Evolutionary conservation across 1,140 invertebrate species (phyloP).

Genomic region (Campoletis sonorensis): DNA sequence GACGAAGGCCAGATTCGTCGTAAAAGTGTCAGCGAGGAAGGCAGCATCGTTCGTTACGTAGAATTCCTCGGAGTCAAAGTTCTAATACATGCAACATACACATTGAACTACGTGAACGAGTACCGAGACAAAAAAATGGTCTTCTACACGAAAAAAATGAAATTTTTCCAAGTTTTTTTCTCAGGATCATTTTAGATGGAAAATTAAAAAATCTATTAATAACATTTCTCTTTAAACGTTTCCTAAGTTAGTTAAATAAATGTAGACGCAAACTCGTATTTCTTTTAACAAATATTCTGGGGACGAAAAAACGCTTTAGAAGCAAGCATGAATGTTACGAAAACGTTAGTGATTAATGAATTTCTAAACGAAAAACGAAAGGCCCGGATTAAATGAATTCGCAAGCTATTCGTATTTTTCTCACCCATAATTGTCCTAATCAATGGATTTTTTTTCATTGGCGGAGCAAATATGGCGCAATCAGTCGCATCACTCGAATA

Average conservation of each 20-base stretch:
- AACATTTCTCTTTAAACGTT: too few relatives aligned
- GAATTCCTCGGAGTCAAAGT: slow-evolving; percentile 95
- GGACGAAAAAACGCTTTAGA: slow-evolving; percentile 52
- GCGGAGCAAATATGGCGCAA: too few relatives aligned
- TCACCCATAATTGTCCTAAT: too few relatives aligned
- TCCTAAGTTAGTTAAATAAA: too few relatives aligned
- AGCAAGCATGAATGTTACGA: slow-evolving; percentile 59
- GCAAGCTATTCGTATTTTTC: background rate
- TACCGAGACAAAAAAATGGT: background rate
- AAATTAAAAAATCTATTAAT: too few relatives aligned
- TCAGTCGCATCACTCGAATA: too few relatives aligned
- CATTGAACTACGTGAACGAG: slow-evolving; percentile 30
- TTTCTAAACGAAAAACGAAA: slow-evolving; percentile 11
- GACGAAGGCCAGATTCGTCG: slow-evolving; percentile 92
- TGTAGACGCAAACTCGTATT: background rate
- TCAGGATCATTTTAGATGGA: too few relatives aligned
- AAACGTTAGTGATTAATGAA: slow-evolving; percentile 6
- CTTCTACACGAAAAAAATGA: too few relatives aligned
- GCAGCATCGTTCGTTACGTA: slow-evolving; percentile 94
- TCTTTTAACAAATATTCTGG: slow-evolving; percentile 16
- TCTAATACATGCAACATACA: slow-evolving; percentile 81
- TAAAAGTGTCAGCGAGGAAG: slow-evolving; percentile 91
- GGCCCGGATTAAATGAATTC: slow-evolving; percentile 1
- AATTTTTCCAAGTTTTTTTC: too few relatives aligned
- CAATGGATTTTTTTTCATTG: background rate